Evolutionary conservation across 2,113 vertebrate genomes (phyloP).

Genomic region (Platanista minor): DNA sequence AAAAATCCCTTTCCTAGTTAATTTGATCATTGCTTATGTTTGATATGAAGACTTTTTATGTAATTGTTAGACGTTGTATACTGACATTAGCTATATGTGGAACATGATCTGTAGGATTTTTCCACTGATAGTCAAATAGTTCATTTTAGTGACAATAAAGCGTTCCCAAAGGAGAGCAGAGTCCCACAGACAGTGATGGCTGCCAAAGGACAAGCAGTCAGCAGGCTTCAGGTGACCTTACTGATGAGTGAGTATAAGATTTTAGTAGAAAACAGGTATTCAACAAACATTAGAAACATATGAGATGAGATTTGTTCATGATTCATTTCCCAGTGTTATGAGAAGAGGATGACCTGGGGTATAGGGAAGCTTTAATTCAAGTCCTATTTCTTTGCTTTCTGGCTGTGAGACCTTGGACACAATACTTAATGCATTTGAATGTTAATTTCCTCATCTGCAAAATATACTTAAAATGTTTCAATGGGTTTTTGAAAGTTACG

Average conservation of each 20-base stretch:
- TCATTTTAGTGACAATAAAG: neutral
- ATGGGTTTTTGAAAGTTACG: neutral
- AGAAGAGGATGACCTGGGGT: neutral
- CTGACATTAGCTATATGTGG: neutral
- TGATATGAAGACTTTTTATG: neutral
- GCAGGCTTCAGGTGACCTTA: neutral
- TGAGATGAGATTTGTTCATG: neutral
- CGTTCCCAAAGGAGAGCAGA: neutral
- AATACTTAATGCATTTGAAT: neutral
- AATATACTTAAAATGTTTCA: neutral
- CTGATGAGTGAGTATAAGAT: neutral
- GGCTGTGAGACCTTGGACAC: neutral
- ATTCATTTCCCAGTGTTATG: neutral
- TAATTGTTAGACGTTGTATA: neutral
- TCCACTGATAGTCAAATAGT: neutral
- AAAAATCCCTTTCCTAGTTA: neutral
- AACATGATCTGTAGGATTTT: neutral
- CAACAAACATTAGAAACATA: neutral
- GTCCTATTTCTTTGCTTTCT: neutral
- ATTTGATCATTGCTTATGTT: neutral
- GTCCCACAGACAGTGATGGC: neutral
- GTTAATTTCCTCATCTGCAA: conserved; percentile 23
- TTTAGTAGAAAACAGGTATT: neutral
- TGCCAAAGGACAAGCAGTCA: neutral
- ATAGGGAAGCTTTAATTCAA: neutral